Conservation (phyloP, 2,888 invertebrate species). For the Meta bourneti region DNA sequence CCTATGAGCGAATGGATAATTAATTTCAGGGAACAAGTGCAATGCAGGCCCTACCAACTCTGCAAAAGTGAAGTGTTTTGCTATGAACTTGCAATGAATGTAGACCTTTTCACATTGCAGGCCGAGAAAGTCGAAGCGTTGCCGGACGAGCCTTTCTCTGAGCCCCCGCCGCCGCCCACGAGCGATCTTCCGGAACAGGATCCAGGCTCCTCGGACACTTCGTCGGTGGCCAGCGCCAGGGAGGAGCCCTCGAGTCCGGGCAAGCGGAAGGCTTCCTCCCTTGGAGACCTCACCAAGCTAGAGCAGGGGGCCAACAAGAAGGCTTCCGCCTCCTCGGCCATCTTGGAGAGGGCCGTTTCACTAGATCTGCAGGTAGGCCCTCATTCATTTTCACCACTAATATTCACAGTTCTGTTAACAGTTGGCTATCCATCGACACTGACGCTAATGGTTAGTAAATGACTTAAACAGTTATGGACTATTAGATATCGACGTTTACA, state of each 20-base stretch:
- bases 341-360: conserved; percentile 88
- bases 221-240: conserved; percentile 10
- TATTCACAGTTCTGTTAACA: too few relatives aligned
- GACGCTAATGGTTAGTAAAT: too few relatives aligned
- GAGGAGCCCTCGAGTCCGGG: conserved; percentile 54
- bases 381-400: background rate
- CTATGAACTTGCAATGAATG: too few relatives aligned
- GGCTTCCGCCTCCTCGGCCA: conserved; percentile 78
- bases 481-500: too few relatives aligned
- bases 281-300: conserved; percentile 89
- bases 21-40: too few relatives aligned
- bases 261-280: conserved; percentile 87
- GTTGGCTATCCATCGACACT: too few relatives aligned
- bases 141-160: background rate
- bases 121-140: too few relatives aligned
- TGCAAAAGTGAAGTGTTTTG: too few relatives aligned
- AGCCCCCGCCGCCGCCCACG: conserved; percentile 22
- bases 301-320: conserved; percentile 79
- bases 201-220: conserved; percentile 84
- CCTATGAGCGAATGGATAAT: too few relatives aligned
- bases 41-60: too few relatives aligned
- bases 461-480: too few relatives aligned
- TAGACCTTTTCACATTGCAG: too few relatives aligned
- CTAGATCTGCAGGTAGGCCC: conserved; percentile 84
- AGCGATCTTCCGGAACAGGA: conserved; percentile 84